These are phyloP conservation scores for Tetanocera ferruginea DNA, from an alignment of 2,888 invertebrate species.

Conservation along the genomic window DNA sequence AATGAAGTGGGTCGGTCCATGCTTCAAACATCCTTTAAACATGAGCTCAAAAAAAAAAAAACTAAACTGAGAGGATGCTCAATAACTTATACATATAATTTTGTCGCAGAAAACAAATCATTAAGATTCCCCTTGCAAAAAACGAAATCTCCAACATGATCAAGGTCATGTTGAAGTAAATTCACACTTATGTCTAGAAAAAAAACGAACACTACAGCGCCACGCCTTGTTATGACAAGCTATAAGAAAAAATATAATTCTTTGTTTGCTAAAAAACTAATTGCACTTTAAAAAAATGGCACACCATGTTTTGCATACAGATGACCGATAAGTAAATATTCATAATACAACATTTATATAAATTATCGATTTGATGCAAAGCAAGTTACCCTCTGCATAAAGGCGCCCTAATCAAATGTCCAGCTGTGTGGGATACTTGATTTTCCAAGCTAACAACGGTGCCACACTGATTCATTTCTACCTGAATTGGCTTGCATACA, in stretches of 20 bases:
- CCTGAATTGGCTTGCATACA: not conserved
- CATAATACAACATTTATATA: slow-evolving; percentile 26
- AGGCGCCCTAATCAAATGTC: slow-evolving; percentile 42
- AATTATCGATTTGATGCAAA: not conserved
- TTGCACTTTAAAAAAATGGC: slow-evolving; percentile 27
- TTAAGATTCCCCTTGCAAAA: not conserved
- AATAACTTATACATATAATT: too few species aligned
- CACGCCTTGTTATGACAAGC: slow-evolving; percentile 53
- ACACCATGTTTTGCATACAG: slow-evolving; percentile 42
- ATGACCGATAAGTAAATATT: slow-evolving; percentile 41
- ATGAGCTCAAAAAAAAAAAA: too few species aligned
- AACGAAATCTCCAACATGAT: not conserved
- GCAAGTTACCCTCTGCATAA: slow-evolving; percentile 7
- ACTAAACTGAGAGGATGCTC: too few species aligned
- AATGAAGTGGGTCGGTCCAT: too few species aligned
- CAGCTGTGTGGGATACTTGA: slow-evolving; percentile 49
- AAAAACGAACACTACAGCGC: slow-evolving; percentile 36
- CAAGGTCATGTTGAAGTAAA: slow-evolving; percentile 34
- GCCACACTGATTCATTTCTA: not conserved
- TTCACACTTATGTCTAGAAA: slow-evolving; percentile 9
- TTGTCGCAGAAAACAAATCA: not conserved
- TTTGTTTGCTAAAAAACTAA: slow-evolving; percentile 39
- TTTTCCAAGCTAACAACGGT: not conserved
- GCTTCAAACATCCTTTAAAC: too few species aligned
- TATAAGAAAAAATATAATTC: slow-evolving; percentile 9